These are phyloP conservation scores for Campylomormyrus tamandua DNA, from an alignment of 2,113 vertebrate species.

Conservation along the genomic window DNA sequence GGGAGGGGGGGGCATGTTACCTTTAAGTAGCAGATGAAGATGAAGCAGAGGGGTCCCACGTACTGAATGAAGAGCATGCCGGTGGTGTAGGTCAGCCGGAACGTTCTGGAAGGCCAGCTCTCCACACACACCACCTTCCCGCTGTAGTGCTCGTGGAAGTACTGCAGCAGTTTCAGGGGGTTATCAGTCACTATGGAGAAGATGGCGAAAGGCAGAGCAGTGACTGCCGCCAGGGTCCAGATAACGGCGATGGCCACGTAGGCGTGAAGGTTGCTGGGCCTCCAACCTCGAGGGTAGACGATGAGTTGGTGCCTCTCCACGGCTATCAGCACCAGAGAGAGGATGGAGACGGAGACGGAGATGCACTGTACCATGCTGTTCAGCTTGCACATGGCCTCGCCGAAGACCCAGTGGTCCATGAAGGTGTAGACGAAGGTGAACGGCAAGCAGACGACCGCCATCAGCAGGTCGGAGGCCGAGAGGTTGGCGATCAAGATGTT, in stretches of 20 bases:
- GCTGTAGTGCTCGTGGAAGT: constrained; percentile 60
- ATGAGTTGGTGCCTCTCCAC: constrained; percentile 79
- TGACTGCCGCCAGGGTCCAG: constrained; percentile 68
- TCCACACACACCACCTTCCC: constrained; percentile 79
- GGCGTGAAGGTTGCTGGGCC: constrained; percentile 72
- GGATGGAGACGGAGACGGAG: constrained; percentile 76
- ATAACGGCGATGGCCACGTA: constrained; percentile 70
- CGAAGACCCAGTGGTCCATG: constrained; percentile 87
- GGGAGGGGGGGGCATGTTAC: constrained; percentile 45
- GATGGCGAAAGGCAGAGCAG: constrained; percentile 71
- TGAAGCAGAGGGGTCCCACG: constrained; percentile 73
- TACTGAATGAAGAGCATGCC: constrained; percentile 75
- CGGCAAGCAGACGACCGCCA: constrained; percentile 76
- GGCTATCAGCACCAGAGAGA: constrained; percentile 78
- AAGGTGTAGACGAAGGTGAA: constrained; percentile 80
- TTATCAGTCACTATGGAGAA: constrained; percentile 69
- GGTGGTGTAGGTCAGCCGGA: constrained; percentile 71
- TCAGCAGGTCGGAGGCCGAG: constrained; percentile 75
- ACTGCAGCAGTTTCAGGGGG: constrained; percentile 67
- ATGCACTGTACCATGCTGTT: constrained; percentile 76
- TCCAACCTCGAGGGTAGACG: constrained; percentile 76
- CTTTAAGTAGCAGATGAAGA: constrained; percentile 84
- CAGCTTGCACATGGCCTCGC: constrained; percentile 76
- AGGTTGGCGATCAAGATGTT: constrained; percentile 83
- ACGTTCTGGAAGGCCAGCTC: constrained; percentile 67